Evolutionary conservation across 2,113 vertebrate species (phyloP), one percentile per base, ranked within the genome.

Genomic region (Pelmatolapia mariae): DNA sequence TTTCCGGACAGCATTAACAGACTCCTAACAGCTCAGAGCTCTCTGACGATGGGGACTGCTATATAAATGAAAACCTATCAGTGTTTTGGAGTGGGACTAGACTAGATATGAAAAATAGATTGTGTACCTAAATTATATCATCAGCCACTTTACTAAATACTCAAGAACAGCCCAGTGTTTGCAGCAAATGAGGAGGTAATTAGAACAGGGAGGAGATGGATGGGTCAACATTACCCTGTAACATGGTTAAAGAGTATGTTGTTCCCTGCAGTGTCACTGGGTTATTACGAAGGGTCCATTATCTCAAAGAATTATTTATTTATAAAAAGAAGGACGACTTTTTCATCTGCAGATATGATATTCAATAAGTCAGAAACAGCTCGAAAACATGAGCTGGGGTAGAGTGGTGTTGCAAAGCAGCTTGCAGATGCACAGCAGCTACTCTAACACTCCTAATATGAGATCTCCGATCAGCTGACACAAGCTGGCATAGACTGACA

Each of bases 1-100:
- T 81, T 59, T 33, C 66, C 2, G 15, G 50, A 53, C 47, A 56
- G 61, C 36, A 86, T 83, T 36, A 76, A 71, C 76, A 66, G 82
- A 36, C 29, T 3, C 3, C 43, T 29, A 31, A 50, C 43, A 50
- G 26, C 10, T 24, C 26, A 10, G 33, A 59, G 85, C 61, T 43
- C 36, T 53, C 12, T 54, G 73, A 81, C 56, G 47, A 66, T 54
- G 38, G 12, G 19, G 36, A 71, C 61, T 15, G 19, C 29, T 36
- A 6, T 18, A 47, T 5, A 47, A 29, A 47, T 78, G 71, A 45
- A 43, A 8, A 26, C 61, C 15, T 12, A 26, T 52, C 22, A 19
- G 26, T 13, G 63, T 31, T 53, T 24, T 6, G 24, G 10, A 11
- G n/a, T 45, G 18, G 59, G 59, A 57, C 61, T 38, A 3, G 24